phyloP scores from a whole-genome alignment of 2,797 vertebrate genomes.

The Rhynchonycteris naso region DNA sequence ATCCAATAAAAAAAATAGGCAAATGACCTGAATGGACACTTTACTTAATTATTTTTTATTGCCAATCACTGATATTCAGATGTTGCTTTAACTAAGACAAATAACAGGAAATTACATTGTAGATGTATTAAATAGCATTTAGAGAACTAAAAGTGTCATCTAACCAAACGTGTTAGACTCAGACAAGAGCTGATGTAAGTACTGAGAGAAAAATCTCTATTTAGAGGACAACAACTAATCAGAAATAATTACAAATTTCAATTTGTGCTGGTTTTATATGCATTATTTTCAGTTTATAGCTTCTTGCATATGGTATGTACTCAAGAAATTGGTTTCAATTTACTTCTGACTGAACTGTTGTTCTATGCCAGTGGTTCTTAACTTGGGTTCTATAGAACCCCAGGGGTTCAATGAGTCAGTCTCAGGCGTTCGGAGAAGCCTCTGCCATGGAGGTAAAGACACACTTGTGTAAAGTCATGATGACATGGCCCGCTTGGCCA shows the following conservation, averaged over 20 bases:
- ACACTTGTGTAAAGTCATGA: too few species aligned
- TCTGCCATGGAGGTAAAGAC: too few species aligned
- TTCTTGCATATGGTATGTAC: not conserved
- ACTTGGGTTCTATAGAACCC: too few species aligned
- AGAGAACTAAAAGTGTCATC: not conserved
- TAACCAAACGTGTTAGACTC: not conserved
- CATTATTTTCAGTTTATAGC: slow-evolving; percentile 38
- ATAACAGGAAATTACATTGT: not conserved
- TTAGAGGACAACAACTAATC: not conserved
- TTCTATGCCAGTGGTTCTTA: too few species aligned
- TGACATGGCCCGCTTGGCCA: too few species aligned
- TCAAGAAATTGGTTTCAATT: slow-evolving; percentile 52
- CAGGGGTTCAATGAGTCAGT: too few species aligned
- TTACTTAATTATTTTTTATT: slow-evolving; percentile 11
- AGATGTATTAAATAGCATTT: not conserved
- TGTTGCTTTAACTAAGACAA: slow-evolving; percentile 41
- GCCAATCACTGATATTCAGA: not conserved
- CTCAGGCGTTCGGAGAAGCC: too few species aligned
- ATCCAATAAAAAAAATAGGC: too few species aligned
- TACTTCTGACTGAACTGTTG: slow-evolving; percentile 57
- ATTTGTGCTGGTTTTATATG: slow-evolving; percentile 57
- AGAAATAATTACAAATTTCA: slow-evolving; percentile 11
- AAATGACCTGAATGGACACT: too few species aligned
- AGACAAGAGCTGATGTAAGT: not conserved
- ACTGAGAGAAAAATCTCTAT: not conserved